Percentiles rank a stretch among this genome's conserved stretches.
Evolutionary conservation across 2,113 vertebrate species (phyloP).

Genomic region (Saguinus imperator): DNA sequence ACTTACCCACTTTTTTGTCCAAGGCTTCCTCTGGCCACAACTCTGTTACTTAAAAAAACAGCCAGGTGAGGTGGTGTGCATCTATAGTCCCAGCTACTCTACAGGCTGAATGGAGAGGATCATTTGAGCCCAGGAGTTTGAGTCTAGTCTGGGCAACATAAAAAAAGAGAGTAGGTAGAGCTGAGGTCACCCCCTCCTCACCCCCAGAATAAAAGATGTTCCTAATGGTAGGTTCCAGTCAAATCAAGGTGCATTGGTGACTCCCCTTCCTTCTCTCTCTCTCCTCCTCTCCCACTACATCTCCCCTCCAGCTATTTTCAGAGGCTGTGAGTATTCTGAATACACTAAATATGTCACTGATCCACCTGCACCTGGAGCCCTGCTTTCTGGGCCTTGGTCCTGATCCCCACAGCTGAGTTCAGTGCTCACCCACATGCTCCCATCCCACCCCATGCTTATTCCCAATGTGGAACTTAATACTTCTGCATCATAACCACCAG

Average conservation of each 20-base stretch:
- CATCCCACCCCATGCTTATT: not conserved
- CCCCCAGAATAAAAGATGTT: not conserved
- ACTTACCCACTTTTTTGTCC: not conserved
- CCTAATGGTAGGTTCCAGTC: not conserved
- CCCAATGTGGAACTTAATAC: not conserved
- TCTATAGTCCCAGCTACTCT: not conserved
- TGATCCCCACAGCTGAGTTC: not conserved
- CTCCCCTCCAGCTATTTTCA: not conserved
- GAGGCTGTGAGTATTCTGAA: not conserved
- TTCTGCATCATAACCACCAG: not conserved
- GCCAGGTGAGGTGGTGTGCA: not conserved
- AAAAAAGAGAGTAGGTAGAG: not conserved
- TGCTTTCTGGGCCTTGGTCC: not conserved
- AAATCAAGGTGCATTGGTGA: not conserved
- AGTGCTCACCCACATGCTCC: not conserved
- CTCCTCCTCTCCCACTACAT: no score
- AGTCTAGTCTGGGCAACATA: not conserved
- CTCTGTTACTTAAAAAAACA: not conserved
- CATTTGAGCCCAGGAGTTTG: not conserved
- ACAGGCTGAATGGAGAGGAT: not conserved
- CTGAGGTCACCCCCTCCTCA: not conserved
- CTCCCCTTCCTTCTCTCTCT: no score
- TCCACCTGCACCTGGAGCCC: not conserved
- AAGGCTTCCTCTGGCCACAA: not conserved
- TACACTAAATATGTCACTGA: not conserved